phyloP scores from a whole-genome alignment of 2,797 vertebrate genomes.

The Margarornis squamiger region DNA sequence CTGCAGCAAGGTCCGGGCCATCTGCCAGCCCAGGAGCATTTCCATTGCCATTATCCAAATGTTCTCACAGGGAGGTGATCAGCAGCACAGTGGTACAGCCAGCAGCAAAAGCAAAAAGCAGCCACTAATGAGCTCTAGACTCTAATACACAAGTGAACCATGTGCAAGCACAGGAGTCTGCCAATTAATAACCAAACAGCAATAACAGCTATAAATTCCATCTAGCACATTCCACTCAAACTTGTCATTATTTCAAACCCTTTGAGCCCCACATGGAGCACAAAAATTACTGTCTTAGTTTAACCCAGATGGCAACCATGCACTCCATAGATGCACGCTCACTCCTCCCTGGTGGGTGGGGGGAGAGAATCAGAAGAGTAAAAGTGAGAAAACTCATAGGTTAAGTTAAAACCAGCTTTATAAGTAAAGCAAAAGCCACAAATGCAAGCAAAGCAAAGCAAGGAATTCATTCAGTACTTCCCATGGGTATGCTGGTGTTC shows the following conservation, averaged over 20 bases:
- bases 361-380: no score
- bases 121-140: not conserved
- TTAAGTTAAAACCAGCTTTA: no score
- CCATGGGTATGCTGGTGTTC: no score
- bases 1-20: not conserved
- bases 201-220: not conserved
- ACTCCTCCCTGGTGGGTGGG: no score
- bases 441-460: no score
- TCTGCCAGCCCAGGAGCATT: not conserved
- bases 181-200: not conserved
- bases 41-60: accelerated
- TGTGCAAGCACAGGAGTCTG: not conserved
- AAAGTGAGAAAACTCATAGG: no score
- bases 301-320: no score
- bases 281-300: no score
- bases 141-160: not conserved
- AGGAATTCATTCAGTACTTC: no score
- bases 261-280: no score
- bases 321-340: no score
- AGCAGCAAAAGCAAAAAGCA: not conserved
- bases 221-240: not conserved
- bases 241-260: not conserved
- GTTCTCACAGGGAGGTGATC: not conserved
- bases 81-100: not conserved
- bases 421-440: no score